Evolutionary conservation across 2,888 invertebrate species (phyloP).

Genomic region (Halictus ligatus): DNA sequence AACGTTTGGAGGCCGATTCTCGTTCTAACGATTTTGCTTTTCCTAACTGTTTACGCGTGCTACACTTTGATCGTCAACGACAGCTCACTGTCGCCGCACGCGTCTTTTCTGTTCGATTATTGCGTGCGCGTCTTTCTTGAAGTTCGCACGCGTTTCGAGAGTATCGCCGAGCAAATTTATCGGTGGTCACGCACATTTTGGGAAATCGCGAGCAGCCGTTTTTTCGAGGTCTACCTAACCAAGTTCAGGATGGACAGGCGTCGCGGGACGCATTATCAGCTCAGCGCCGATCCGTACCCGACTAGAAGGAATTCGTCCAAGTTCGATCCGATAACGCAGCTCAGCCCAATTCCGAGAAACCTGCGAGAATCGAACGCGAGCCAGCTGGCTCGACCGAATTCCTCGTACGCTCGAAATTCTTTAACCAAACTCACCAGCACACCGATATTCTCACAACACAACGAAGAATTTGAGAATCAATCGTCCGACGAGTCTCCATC

Average conservation of each 20-base stretch:
- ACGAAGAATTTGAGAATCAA: conserved; percentile 67
- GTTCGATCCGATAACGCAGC: conserved; percentile 61
- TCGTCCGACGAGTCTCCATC: conserved; percentile 26
- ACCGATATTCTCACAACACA: conserved; percentile 65
- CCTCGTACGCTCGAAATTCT: conserved; percentile 32
- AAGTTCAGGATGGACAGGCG: conserved; percentile 69
- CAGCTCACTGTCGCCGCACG: conserved; percentile 77
- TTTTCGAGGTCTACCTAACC: conserved; percentile 51
- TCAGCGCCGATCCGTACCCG: conserved; percentile 70
- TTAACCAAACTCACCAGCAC: conserved; percentile 73
- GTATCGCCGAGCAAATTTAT: conserved; percentile 9
- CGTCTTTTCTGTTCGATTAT: conserved; percentile 67
- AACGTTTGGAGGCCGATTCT: conserved; percentile 79
- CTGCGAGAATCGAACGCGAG: conserved; percentile 1
- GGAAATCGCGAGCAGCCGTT: conserved; percentile 39
- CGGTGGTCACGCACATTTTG: conserved; percentile 31
- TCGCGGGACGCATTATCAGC: conserved; percentile 72
- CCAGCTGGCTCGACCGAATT: conserved; percentile 23
- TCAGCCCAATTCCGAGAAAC: conserved; percentile 72
- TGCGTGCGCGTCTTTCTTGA: conserved; percentile 62
- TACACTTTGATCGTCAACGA: conserved; percentile 79
- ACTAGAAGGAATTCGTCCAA: conserved; percentile 55
- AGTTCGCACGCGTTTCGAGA: conserved; percentile 32
- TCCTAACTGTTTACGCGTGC: conserved; percentile 77
- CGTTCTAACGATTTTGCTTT: conserved; percentile 72